Evolutionary conservation across 2,113 vertebrate species (phyloP).

Genomic region (Aphyosemion australe): DNA sequence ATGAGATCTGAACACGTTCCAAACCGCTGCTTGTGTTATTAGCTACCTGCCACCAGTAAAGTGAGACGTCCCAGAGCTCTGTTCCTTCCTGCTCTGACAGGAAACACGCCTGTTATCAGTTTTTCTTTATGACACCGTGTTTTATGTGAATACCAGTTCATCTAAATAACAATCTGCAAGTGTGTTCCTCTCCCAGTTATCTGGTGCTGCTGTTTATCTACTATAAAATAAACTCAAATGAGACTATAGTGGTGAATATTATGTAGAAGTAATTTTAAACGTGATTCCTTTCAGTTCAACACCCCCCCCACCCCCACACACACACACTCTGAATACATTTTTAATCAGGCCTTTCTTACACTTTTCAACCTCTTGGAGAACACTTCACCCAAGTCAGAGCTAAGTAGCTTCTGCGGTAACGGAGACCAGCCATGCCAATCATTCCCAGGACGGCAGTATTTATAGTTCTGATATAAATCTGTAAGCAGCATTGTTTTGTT

Average conservation of each 20-base stretch:
- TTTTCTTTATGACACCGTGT: conserved; percentile 39
- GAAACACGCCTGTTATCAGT: conserved; percentile 51
- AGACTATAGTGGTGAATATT: background rate
- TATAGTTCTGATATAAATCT: conserved; percentile 19
- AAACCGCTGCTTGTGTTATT: too few relatives aligned
- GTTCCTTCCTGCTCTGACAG: conserved; percentile 63
- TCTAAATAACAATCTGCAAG: conserved; percentile 49
- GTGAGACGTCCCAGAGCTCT: conserved; percentile 62
- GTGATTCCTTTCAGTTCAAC: too few relatives aligned
- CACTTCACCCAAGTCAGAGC: too few relatives aligned
- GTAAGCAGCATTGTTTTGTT: background rate
- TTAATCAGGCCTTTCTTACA: too few relatives aligned
- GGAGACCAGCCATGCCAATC: background rate
- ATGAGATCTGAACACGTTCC: conserved; percentile 24
- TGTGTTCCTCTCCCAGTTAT: conserved; percentile 12
- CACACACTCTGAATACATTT: too few relatives aligned
- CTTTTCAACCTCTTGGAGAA: too few relatives aligned
- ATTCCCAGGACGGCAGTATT: conserved; percentile 3
- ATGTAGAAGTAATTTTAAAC: background rate
- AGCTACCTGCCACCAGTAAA: conserved; percentile 17
- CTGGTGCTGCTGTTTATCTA: conserved; percentile 20
- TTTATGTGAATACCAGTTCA: conserved; percentile 41
- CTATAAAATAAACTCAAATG: background rate
- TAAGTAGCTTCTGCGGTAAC: too few relatives aligned
- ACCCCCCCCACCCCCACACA: too few relatives aligned